Conservation (phyloP, 2,797 vertebrate genomes). For the Fringilla coelebs region DNA sequence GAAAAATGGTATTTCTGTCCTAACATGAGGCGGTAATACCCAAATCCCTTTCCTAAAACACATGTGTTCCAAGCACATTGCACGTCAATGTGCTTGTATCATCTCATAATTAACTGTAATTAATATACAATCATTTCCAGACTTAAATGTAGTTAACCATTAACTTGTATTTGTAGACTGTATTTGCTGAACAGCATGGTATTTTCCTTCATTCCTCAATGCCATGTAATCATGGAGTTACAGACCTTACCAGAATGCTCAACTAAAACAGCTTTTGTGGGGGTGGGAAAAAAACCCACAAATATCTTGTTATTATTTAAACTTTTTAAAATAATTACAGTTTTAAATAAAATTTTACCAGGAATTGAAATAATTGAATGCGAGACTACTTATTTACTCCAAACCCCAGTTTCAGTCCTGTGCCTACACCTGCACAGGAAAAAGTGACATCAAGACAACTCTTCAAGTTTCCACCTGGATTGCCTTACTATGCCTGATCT, state of each 20-base stretch:
- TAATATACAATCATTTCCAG: not conserved
- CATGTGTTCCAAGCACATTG: not conserved
- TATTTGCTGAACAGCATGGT: conserved; percentile 17
- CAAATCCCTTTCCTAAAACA: not conserved
- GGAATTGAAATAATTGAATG: not conserved
- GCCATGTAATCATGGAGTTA: not conserved
- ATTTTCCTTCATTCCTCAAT: not conserved
- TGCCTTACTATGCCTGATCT: not conserved
- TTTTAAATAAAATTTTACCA: not conserved
- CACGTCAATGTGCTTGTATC: not conserved
- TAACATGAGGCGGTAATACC: not conserved
- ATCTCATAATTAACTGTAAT: conserved; percentile 28
- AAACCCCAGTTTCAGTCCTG: not conserved
- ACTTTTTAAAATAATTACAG: fast-evolving
- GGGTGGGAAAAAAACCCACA: not conserved
- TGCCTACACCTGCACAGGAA: not conserved
- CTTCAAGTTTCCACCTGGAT: not conserved
- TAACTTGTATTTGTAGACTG: conserved; percentile 26
- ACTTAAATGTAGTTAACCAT: conserved; percentile 26
- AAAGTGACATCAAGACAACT: not conserved
- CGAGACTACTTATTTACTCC: not conserved
- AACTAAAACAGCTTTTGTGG: not conserved
- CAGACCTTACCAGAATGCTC: not conserved
- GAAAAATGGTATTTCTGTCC: not conserved
- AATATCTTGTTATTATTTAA: not conserved